Evolutionary conservation across 2,888 invertebrate species (phyloP).

Genomic region (Sericinus montela): DNA sequence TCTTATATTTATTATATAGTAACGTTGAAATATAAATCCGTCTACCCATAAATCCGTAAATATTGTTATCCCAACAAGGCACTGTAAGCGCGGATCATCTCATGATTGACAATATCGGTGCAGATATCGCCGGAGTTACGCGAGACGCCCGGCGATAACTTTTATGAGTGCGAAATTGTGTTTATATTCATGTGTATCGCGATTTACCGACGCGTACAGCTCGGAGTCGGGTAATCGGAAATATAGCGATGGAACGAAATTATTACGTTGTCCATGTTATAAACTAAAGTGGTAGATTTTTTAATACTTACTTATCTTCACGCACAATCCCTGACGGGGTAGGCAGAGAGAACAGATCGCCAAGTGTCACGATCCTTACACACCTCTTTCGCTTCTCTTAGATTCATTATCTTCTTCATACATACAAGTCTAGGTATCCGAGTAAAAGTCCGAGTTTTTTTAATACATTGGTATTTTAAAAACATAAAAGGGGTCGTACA

Average conservation of each 20-base stretch:
- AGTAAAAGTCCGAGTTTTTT: too few species aligned
- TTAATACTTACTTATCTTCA: too few species aligned
- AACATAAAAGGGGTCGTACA: too few species aligned
- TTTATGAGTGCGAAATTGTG: slow-evolving; percentile 77
- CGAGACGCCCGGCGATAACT: slow-evolving; percentile 60
- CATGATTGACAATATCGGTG: slow-evolving; percentile 45
- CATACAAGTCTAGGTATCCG: too few species aligned
- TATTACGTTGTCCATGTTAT: slow-evolving; percentile 29
- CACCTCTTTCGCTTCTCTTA: too few species aligned
- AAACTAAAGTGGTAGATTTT: background rate
- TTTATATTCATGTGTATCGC: slow-evolving; percentile 64
- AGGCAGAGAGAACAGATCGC: too few species aligned
- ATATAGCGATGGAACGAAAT: slow-evolving; percentile 65
- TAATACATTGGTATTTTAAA: too few species aligned
- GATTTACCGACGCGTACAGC: slow-evolving; percentile 51
- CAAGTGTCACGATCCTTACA: too few species aligned
- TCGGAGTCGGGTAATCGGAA: slow-evolving; percentile 56
- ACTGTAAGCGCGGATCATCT: slow-evolving; percentile 23
- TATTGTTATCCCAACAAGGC: slow-evolving; percentile 24
- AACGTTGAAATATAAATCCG: slow-evolving; percentile 9
- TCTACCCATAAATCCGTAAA: slow-evolving; percentile 13
- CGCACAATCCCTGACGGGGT: too few species aligned
- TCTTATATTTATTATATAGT: too few species aligned
- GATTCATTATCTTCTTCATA: too few species aligned
- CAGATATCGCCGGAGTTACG: slow-evolving; percentile 22